Conservation (phyloP, 2,888 invertebrate genomes). For the Laothoe populi region DNA sequence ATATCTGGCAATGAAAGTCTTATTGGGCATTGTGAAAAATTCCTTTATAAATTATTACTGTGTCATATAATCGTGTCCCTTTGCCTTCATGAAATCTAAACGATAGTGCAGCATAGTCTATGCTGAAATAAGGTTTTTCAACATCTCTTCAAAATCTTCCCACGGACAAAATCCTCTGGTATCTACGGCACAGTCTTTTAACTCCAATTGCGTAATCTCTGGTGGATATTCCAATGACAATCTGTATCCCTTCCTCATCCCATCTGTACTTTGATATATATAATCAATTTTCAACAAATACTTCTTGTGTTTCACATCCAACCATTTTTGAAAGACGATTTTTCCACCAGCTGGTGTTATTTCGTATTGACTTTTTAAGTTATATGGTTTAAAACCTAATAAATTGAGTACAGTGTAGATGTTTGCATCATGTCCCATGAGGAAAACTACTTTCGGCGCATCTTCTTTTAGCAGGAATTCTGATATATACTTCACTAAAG, state of each 20-base stretch:
- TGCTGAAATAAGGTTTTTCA: constrained; percentile 30
- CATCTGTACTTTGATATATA: constrained; percentile 64
- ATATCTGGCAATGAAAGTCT: too few species aligned
- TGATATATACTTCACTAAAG: constrained; percentile 59
- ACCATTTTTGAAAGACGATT: constrained; percentile 73
- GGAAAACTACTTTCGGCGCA: constrained; percentile 54
- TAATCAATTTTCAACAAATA: constrained; percentile 64
- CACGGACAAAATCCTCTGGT: constrained; percentile 64
- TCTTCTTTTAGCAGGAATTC: constrained; percentile 50
- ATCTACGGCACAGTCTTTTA: constrained; percentile 56
- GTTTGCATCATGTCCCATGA: constrained; percentile 78
- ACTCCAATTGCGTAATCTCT: constrained; percentile 52
- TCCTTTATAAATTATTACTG: not conserved
- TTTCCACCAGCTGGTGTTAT: constrained; percentile 68
- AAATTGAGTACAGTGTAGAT: constrained; percentile 63
- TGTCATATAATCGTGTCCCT: not conserved
- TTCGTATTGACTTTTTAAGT: constrained; percentile 59
- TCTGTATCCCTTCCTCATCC: constrained; percentile 56
- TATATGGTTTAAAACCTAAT: constrained; percentile 57
- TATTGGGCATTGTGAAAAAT: not conserved
- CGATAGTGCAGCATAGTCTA: not conserved
- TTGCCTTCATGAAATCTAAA: not conserved
- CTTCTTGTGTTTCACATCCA: constrained; percentile 41
- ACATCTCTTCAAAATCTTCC: constrained; percentile 44
- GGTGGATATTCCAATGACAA: constrained; percentile 62